Evolutionary conservation across 2,888 invertebrate species (phyloP), one percentile per base, ranked within the genome.

Genomic region (Rotaria macrura): DNA sequence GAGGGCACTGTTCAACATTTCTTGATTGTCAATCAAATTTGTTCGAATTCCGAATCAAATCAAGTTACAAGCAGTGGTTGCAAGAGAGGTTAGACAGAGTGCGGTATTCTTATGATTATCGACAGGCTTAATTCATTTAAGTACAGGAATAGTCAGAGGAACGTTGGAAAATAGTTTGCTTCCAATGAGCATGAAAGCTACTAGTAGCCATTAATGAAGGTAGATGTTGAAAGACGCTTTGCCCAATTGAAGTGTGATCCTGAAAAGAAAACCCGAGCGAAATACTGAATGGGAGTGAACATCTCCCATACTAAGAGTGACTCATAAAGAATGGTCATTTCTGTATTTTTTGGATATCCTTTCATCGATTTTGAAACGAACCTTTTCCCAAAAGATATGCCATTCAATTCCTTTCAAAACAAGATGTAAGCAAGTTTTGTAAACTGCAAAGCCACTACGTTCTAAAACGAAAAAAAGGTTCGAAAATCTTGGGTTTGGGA

Each of bases 161-260:
- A 88, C 88, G 84, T 88, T 88, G 55, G 88, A 87, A 86, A 88
- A 87, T 38, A 88, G 72, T 49, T 88, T 88, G 12, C 87, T 86
- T n/a, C 88, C 87, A 55, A 88, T 34, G 10, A 87, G 57, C 17
- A 87, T 87, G 83, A 88, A 87, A 34, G 52, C 65, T 10, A 74
- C 57, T 12, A 88, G 83, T 12, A 87, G 54, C n/a, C 17, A 85
- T 84, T 6, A 88, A 74, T 12, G 83, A 86, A 14, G 47, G 47
- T 47, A 47, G 9, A 14, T 47, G 47, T 47, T 47, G 47, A 14
- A 47, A 47, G 72, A 85, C 5, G 72, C 49, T 20, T 79, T 38
- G 29, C 55, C 84, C 20, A 34, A 34, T 5, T 65, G 9, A 34
- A 65, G 65, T 65, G n/a, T 14, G 17, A 34, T 34, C 65, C 65